phyloP scores from a whole-genome alignment of 2,113 vertebrate genomes.

The Sylvia atricapilla region DNA sequence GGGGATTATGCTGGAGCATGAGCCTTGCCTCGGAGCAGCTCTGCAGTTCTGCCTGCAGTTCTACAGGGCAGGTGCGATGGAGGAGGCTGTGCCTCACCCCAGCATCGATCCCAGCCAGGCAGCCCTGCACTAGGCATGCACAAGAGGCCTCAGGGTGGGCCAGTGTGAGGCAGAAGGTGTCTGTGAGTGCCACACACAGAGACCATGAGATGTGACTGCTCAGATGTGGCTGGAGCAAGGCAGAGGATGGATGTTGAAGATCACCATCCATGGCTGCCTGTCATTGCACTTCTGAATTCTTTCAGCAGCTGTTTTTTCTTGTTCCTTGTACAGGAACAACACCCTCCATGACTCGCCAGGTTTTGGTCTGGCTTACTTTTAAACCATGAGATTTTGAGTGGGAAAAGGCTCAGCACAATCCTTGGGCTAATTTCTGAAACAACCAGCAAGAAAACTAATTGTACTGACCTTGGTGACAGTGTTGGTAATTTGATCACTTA shows the following conservation, averaged over 20 bases:
- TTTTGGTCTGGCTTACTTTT: not conserved
- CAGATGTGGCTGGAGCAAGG: not conserved
- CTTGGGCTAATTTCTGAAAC: slow-evolving; percentile 25
- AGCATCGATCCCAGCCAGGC: fast-evolving
- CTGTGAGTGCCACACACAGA: not conserved
- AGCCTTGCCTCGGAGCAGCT: not conserved
- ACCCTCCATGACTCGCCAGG: not conserved
- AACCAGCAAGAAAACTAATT: not conserved
- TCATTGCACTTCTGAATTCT: not conserved
- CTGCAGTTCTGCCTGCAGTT: not conserved
- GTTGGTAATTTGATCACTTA: not conserved
- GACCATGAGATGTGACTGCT: not conserved
- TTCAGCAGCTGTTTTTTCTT: not conserved
- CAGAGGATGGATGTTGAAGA: not conserved
- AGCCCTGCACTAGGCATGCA: not conserved
- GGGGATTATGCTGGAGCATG: not conserved
- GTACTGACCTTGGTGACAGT: not conserved
- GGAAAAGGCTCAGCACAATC: not conserved
- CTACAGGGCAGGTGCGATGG: not conserved
- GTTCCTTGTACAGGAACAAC: not conserved
- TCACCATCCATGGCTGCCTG: not conserved
- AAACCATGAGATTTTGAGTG: not conserved
- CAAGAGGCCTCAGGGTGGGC: not conserved
- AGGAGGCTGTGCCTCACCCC: not conserved
- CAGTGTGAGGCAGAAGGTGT: not conserved